Evolutionary conservation across 2,113 vertebrate genomes (phyloP), one percentile per base, ranked within the genome.

Genomic region (Tamias sibiricus): DNA sequence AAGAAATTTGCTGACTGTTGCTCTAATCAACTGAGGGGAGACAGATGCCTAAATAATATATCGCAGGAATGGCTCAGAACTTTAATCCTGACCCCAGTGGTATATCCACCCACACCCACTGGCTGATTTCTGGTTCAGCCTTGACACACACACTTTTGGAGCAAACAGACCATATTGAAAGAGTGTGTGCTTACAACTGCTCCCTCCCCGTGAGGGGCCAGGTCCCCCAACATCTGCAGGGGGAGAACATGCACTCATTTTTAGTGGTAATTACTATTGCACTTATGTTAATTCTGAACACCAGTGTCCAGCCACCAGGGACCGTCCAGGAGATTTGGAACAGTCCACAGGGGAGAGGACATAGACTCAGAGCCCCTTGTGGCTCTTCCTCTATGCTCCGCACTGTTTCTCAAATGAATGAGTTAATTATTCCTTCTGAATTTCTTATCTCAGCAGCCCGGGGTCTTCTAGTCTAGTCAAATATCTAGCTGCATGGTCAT

Each of bases 351-450:
- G 28, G 35, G 40, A 66, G n/a, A 28, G 66, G 30, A 49, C 19
- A 10, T 0, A 12, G 79, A 20, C 64, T 20, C 11, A 8, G n/a
- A 79, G 64, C 69, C 20, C 30, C 66, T 17, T 0, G 0, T 22
- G 35, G 20, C 42, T 28, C 32, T 32, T 52, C 28, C 40, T 57
- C 14, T 7, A 47, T 44, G 76, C 28, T 66, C 16, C 6, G 16
- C 4, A 30, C 5, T 4, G 1, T 24, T 88, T 92, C 74, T 59
- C n/a, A 13, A 76, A 59, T 3, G 95, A 84, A 64, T 13, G 32
- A 72, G 76, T 94, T 87, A 79, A 88, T 87, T 8, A 57, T 57
- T 57, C 49, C 66, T 84, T 88, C 52, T 62, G 35, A 81, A 62
- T 68, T 8, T 22, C n/a, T 54, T 74, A 44, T 69, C 59, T 74